Evolutionary conservation across 2,888 invertebrate genomes (phyloP).

Genomic region (Lithodes maja): DNA sequence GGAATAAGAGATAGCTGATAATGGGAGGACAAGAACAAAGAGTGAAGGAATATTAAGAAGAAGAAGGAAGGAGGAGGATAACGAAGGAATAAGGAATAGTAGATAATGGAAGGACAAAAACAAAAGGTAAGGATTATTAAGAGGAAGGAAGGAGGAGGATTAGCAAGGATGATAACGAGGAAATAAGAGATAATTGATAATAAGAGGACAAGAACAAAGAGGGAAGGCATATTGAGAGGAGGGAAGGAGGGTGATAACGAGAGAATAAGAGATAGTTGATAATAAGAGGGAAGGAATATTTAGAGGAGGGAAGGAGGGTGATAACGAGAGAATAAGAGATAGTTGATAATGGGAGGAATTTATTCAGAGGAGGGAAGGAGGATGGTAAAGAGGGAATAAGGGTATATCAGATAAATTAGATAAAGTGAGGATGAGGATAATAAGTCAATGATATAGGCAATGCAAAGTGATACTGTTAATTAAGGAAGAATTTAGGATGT

Average conservation of each 20-base stretch:
- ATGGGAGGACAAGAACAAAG: neutral
- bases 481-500: too few relatives aligned
- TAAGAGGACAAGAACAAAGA: neutral
- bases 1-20: neutral
- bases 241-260: neutral
- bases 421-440: too few relatives aligned
- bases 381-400: too few relatives aligned
- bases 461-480: too few relatives aligned
- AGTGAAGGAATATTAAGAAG: neutral
- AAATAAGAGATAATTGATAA: neutral
- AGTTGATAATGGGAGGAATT: neutral
- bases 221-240: neutral
- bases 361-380: neutral
- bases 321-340: neutral
- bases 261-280: neutral
- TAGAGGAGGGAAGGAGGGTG: neutral
- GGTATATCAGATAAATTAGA: too few relatives aligned
- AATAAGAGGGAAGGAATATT: neutral
- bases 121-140: neutral
- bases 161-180: too few relatives aligned
- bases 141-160: neutral
- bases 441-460: too few relatives aligned
- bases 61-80: neutral
- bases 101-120: neutral
- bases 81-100: neutral